Percentiles rank a stretch among this genome's conserved stretches.
Evolutionary conservation across 2,113 vertebrate species (phyloP).

Genomic region (Alces alces): DNA sequence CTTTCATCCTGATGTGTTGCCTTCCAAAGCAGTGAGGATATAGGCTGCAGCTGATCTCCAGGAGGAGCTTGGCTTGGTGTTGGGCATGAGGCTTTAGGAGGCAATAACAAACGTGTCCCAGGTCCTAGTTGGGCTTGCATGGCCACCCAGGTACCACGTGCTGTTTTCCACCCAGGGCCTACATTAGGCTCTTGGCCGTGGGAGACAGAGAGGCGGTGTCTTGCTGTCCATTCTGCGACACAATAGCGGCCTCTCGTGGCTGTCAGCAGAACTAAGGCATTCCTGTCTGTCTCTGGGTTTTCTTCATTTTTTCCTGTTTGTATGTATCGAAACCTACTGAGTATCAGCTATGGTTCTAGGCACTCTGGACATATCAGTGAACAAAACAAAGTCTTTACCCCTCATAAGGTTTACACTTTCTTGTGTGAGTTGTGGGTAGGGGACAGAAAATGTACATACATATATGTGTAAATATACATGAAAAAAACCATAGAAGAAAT

Average conservation of each 20-base stretch:
- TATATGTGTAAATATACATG: not conserved
- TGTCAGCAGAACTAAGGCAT: not conserved
- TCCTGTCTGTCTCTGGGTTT: not conserved
- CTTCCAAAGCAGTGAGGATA: not conserved
- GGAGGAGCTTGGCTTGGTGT: not conserved
- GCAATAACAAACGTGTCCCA: not conserved
- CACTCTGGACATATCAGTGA: not conserved
- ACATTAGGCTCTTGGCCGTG: not conserved
- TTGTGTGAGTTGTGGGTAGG: not conserved
- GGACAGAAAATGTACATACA: not conserved
- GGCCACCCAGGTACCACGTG: not conserved
- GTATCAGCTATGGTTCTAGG: not conserved
- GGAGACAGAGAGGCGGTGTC: not conserved
- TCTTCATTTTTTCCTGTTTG: not conserved
- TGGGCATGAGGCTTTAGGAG: not conserved
- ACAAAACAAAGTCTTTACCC: not conserved
- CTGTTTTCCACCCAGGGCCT: not conserved
- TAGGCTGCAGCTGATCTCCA: not conserved
- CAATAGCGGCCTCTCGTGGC: conserved; percentile 75
- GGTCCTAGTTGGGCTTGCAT: not conserved
- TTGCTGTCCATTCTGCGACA: not conserved
- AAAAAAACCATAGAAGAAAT: not conserved
- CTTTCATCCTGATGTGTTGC: not conserved
- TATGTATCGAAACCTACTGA: not conserved
- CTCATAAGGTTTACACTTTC: not conserved